Conservation (phyloP, 2,888 invertebrate species). For the Mellilla xanthometata region DNA sequence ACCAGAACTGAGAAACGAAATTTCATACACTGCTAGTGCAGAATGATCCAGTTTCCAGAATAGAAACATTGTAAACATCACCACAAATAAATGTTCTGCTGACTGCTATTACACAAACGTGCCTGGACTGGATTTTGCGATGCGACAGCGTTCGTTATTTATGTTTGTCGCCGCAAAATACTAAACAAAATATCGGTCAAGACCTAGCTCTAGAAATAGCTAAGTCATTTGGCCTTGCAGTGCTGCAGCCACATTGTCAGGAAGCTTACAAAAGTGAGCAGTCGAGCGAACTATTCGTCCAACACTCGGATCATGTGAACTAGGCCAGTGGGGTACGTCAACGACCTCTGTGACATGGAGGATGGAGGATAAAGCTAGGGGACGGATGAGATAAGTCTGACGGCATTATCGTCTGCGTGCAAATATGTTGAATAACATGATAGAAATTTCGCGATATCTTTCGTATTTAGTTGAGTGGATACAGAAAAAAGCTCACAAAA, state of each 20-base stretch:
- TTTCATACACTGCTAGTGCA: background rate
- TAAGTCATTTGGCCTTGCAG: slow-evolving; percentile 54
- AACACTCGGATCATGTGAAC: slow-evolving; percentile 69
- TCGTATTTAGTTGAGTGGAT: background rate
- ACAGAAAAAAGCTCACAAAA: background rate
- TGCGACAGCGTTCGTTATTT: background rate
- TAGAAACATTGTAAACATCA: slow-evolving; percentile 5
- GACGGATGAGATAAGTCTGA: slow-evolving; percentile 21
- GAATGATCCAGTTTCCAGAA: background rate
- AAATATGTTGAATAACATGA: slow-evolving; percentile 20
- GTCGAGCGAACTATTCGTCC: slow-evolving; percentile 57
- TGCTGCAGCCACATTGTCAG: slow-evolving; percentile 57
- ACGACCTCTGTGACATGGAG: slow-evolving; percentile 42
- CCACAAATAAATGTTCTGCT: background rate
- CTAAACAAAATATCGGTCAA: slow-evolving; percentile 32
- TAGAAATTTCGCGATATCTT: slow-evolving; percentile 1
- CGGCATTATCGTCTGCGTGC: slow-evolving; percentile 15
- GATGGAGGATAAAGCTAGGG: slow-evolving; percentile 25
- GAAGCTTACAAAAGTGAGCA: slow-evolving; percentile 71
- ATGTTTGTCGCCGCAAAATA: slow-evolving; percentile 9
- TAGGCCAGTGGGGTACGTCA: slow-evolving; percentile 64
- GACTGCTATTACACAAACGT: slow-evolving; percentile 1
- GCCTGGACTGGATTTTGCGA: slow-evolving; percentile 1
- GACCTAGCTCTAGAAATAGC: slow-evolving; percentile 22
- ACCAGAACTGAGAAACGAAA: background rate